Evolutionary conservation across 92 coral and sea anemone species (phyloP).

Genomic region (Micromussa lordhowensis): DNA sequence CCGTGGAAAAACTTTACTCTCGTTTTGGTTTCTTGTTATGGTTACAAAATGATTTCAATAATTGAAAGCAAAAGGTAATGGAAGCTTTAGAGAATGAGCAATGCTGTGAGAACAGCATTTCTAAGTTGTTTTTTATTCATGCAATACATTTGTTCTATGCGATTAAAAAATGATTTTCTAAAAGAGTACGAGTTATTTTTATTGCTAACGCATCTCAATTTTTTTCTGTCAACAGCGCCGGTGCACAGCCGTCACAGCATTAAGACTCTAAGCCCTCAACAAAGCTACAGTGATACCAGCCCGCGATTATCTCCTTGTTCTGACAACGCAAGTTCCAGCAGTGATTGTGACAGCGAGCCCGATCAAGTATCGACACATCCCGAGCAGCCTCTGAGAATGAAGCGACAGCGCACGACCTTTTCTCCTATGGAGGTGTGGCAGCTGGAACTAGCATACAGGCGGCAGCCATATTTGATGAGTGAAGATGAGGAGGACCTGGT

Average conservation of each 20-base stretch:
- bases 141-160: too few species aligned
- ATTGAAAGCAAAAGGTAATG: too few species aligned
- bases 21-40: too few species aligned
- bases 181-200: too few species aligned
- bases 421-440: slow-evolving; percentile 2
- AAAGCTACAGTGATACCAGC: not conserved
- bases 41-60: too few species aligned
- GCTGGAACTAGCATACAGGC: slow-evolving; percentile 4
- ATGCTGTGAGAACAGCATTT: too few species aligned
- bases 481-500: not conserved
- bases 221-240: not conserved
- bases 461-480: not conserved
- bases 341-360: slow-evolving; percentile 1
- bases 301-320: not conserved
- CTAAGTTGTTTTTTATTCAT: too few species aligned
- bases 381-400: not conserved
- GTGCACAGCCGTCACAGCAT: not conserved
- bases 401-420: slow-evolving; percentile 17
- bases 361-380: not conserved
- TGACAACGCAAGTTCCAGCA: not conserved
- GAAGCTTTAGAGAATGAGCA: too few species aligned
- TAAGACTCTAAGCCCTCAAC: not conserved
- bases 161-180: too few species aligned
- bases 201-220: not conserved
- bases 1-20: not conserved